phyloP scores from a whole-genome alignment of 2,888 invertebrate genomes.

The Thymelicus sylvestris region DNA sequence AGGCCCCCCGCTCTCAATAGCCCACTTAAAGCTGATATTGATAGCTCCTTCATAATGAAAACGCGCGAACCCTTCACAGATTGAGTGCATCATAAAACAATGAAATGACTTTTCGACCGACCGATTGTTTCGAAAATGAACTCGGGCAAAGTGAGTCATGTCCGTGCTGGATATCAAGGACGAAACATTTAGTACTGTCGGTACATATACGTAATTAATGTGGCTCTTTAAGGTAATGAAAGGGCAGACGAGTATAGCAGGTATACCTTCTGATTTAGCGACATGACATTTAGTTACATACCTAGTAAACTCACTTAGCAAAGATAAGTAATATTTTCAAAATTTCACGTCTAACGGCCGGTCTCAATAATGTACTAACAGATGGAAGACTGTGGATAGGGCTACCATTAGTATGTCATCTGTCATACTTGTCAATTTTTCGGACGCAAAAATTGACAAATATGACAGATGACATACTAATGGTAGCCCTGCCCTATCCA shows the following conservation, averaged over 20 bases:
- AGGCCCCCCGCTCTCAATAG: slow-evolving; percentile 49
- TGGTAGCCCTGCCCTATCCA: no score
- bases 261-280: no score
- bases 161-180: slow-evolving; percentile 42
- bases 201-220: slow-evolving; percentile 40
- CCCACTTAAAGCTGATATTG: slow-evolving; percentile 54
- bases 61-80: slow-evolving; percentile 35
- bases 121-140: slow-evolving; percentile 39
- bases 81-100: slow-evolving; percentile 31
- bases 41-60: slow-evolving; percentile 48
- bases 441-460: no score
- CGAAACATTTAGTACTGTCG: slow-evolving; percentile 44
- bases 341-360: no score
- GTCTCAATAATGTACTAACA: no score
- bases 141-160: slow-evolving; percentile 41
- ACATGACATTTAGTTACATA: no score
- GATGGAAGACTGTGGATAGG: no score
- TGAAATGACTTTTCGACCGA: slow-evolving; percentile 37
- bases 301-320: no score
- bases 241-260: not conserved
- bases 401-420: no score
- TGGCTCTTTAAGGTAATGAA: slow-evolving; percentile 38
- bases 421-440: no score
- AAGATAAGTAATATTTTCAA: no score
- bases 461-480: no score